Percentiles rank a stretch among this genome's conserved stretches.
These are phyloP conservation scores for Grantiella picta DNA, from an alignment of 2,113 vertebrate species.

Conservation along the genomic window DNA sequence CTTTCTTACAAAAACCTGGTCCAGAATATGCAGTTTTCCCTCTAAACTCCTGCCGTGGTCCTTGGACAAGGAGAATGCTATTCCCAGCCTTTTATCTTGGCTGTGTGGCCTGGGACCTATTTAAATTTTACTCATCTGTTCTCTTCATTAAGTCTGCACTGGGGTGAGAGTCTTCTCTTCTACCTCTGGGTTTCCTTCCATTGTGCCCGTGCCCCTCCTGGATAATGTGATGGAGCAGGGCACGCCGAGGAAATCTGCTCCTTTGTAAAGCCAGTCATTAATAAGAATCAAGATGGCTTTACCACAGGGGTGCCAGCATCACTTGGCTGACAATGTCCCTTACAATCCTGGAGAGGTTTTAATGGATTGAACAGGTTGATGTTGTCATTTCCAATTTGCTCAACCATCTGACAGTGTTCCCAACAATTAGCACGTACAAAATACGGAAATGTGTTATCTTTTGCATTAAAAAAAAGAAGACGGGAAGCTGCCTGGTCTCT, in stretches of 20 bases:
- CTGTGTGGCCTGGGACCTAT: not conserved
- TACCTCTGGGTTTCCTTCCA: not conserved
- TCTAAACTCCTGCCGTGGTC: not conserved
- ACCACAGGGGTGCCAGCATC: constrained; percentile 50
- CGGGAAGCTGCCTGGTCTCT: constrained; percentile 15
- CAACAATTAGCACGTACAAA: constrained; percentile 72
- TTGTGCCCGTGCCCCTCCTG: not conserved
- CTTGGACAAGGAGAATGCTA: constrained; percentile 31
- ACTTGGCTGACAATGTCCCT: constrained; percentile 62
- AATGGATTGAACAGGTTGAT: constrained; percentile 71
- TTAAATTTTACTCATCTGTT: not conserved
- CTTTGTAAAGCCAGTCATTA: constrained; percentile 58
- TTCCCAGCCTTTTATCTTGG: not conserved
- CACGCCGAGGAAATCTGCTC: constrained; percentile 33
- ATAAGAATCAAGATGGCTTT: constrained; percentile 64
- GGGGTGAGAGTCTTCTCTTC: not conserved
- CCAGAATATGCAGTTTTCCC: not conserved
- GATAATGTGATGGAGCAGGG: constrained; percentile 3
- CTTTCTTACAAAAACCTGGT: not conserved
- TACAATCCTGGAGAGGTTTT: constrained; percentile 61
- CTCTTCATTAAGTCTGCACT: not conserved
- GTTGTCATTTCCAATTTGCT: constrained; percentile 78
- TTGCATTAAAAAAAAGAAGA: constrained; percentile 23
- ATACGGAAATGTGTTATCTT: constrained; percentile 51
- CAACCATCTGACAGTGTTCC: constrained; percentile 64